Base-by-base conservation (phyloP, 1,140 invertebrate genomes). In the Tribolium madens region DNA sequence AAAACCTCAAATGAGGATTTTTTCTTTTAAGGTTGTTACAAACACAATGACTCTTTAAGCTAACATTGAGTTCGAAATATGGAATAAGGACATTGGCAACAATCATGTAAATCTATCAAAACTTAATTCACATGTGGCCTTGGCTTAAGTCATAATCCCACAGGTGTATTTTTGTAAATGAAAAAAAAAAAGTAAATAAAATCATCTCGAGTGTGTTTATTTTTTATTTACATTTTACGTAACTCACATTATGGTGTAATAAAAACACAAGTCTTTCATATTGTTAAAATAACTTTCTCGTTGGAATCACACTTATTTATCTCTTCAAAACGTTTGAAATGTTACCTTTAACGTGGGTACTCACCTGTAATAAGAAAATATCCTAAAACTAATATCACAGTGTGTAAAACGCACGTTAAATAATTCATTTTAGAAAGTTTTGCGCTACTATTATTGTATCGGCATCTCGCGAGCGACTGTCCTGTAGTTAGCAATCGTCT, bases 321-420 rank as follows among this genome's bases (percentile, higher is more conserved):
- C 17, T 46, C 15, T 3, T 47, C 10, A 6, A 71, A 70, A 17
- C 13, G 18, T 53, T 71, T 42, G n/a, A 17, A 53, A 31, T 73
- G 42, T 33, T 26, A 72, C 10, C 6, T n/a, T 14, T 31, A n/a
- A 36, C 31, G 47, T 53, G n/a, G 17, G 52, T 53, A 75, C 82
- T 80, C 69, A 83, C 82, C 82, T 48, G 69, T 83, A 57, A 80
- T 80, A 60, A 83, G 73, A 73, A 82, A 82, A 75, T 82, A 83
- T 81, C 82, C 81, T 77, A 83, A 79, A 79, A 81, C 76, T 52
- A 83, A 46, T 75, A 81, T 78, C 81, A 82, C 81, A 80, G 81
- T 79, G 64, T 79, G 76, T 77, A 83, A 76, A 73, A 70, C 47
- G 76, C 71, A 79, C 64, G 76, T 57, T 42, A 74, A 71, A 76